These are phyloP conservation scores for Cyanoramphus novaezelandiae DNA, from an alignment of 2,113 vertebrate species.

Conservation along the genomic window DNA sequence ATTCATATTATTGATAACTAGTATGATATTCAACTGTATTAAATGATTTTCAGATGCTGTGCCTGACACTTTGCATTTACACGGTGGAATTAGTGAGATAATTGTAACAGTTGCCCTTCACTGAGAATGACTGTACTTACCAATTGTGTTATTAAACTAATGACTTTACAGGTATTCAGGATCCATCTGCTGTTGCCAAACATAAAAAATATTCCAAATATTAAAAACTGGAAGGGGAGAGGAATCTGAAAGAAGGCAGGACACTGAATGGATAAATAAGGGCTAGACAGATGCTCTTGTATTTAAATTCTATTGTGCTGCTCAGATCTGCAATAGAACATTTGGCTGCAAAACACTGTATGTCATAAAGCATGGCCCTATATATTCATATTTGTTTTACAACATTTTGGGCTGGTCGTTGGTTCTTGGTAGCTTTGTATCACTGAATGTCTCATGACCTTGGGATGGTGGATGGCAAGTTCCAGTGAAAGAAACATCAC, in stretches of 20 bases:
- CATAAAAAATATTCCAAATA: constrained; percentile 6
- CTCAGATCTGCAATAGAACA: background rate
- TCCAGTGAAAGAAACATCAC: background rate
- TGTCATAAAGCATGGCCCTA: background rate
- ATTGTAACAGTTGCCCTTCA: constrained; percentile 29
- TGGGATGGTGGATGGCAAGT: background rate
- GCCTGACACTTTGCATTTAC: background rate
- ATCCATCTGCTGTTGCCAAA: constrained; percentile 18
- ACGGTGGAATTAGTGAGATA: constrained; percentile 13
- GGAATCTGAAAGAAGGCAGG: background rate
- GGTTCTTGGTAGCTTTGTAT: background rate
- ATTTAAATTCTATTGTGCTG: background rate
- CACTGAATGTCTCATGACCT: rapidly evolving
- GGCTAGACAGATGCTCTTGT: background rate
- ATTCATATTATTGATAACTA: background rate
- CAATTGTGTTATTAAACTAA: background rate
- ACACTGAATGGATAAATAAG: background rate
- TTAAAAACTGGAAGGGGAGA: background rate
- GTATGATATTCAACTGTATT: background rate
- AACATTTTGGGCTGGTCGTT: background rate
- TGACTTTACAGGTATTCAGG: background rate
- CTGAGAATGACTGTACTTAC: background rate
- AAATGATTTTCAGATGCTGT: background rate
- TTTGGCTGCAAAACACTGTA: background rate
- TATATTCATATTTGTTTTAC: background rate